These are phyloP conservation scores for Pomatostomus ruficeps DNA, from an alignment of 2,113 vertebrate species.

Conservation along the genomic window DNA sequence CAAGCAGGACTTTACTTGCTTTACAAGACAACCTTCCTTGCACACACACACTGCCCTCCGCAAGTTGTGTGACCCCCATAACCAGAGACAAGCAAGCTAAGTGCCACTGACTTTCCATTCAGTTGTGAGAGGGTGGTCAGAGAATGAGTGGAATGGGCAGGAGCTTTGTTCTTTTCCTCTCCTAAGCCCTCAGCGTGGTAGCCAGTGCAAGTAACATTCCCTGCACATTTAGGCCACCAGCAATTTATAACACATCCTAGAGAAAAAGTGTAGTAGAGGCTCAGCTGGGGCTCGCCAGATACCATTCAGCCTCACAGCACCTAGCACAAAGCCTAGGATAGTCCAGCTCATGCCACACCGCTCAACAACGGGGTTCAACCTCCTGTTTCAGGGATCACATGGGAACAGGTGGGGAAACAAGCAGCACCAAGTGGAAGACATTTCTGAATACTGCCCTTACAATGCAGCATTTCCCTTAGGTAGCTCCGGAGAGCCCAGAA, in stretches of 20 bases:
- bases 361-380: not conserved
- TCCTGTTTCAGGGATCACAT: not conserved
- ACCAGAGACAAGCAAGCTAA: not conserved
- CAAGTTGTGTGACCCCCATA: not conserved
- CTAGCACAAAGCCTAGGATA: not conserved
- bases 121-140: not conserved
- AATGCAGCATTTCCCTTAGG: not conserved
- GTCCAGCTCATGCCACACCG: not conserved
- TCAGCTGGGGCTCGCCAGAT: not conserved
- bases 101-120: not conserved
- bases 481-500: not conserved
- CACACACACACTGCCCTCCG: rapidly evolving
- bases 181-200: not conserved
- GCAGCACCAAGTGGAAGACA: not conserved
- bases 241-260: rapidly evolving
- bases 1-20: not conserved
- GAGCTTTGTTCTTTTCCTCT: not conserved
- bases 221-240: not conserved
- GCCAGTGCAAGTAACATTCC: rapidly evolving
- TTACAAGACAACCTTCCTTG: no score
- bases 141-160: not conserved
- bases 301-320: not conserved
- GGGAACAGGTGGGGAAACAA: not conserved
- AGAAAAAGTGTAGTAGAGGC: not conserved
- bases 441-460: not conserved